Base-by-base conservation (phyloP, 2,888 invertebrate species). In the Stenolophus ochropezus region DNA sequence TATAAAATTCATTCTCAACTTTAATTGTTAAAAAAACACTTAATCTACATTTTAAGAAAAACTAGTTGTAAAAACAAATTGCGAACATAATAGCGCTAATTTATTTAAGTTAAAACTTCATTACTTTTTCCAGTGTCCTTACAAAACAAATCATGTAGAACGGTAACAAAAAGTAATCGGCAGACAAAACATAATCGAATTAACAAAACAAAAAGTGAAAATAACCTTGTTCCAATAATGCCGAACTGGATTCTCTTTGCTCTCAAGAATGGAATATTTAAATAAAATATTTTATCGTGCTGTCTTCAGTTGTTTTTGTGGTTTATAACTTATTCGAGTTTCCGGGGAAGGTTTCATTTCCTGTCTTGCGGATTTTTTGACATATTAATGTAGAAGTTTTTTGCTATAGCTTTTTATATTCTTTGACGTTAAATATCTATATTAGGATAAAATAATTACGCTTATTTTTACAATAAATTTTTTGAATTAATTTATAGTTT, bases 151-250 rank as follows among this genome's bases (percentile, higher is more conserved):
- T 76, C 20, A 56, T 11, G 33, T 33, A 25, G 3, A 18, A 27
- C 53, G 33, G n/a, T 11, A 42, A 76, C 42, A 76, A 76, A 76
- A 76, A 76, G 58, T 56, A 58, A 65, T 42, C 21, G 16, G 61
- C 61, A 77, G 42, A 78, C 79, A 69, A 71, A 79, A 69, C 33
- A 79, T 79, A 79, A 71, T 79, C n/a, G 21, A 25, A 71, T 61
- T 79, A 51, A 69, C 18, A 16, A 18, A 33, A 33, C 20, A 69
- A 80, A 73, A 80, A 56, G 51, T 53, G 69, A 71, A 33, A 49
- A 27, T 14, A 69, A 80, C 80, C 80, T 80, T 80, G 80, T 80
- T 73, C 80, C 80, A 80, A 18, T 80, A 79, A 79, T 20, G 2
- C 27, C 33, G 1, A 69, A 69, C 65, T 42, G 33, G 65, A 69